Percentiles rank a stretch among this genome's conserved stretches.
Evolutionary conservation across 2,113 vertebrate species (phyloP).

Genomic region (Elgaria multicarinata): DNA sequence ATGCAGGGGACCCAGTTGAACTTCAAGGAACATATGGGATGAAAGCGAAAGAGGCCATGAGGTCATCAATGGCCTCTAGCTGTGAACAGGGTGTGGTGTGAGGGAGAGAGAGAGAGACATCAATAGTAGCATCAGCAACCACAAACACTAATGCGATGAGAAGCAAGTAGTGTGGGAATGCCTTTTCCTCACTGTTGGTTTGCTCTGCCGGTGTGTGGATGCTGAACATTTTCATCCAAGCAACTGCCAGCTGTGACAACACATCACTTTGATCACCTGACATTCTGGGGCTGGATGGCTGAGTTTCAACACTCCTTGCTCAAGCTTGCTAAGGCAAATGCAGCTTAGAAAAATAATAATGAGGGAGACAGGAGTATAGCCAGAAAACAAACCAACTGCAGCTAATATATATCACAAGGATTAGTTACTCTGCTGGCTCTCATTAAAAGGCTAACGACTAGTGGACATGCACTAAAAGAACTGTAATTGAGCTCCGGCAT

Average conservation of each 20-base stretch:
- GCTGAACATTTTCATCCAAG: background rate
- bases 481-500: background rate
- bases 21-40: background rate
- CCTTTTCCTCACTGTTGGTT: background rate
- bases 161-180: constrained; percentile 17
- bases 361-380: background rate
- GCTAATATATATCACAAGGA: constrained; percentile 1
- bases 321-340: background rate
- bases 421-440: constrained; percentile 39
- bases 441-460: constrained; percentile 41
- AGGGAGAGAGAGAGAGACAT: background rate
- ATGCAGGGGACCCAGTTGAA: background rate
- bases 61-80: background rate
- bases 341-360: constrained; percentile 39
- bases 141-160: background rate
- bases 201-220: background rate
- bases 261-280: background rate
- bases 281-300: background rate
- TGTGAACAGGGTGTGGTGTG: background rate
- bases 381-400: accelerated
- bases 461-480: constrained; percentile 16
- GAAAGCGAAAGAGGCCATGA: background rate
- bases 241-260: background rate
- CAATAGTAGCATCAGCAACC: background rate
- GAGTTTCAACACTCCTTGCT: constrained; percentile 5